These are phyloP conservation scores for Rousettus leschenaultii DNA, from an alignment of 2,113 vertebrate genomes.

Conservation along the genomic window DNA sequence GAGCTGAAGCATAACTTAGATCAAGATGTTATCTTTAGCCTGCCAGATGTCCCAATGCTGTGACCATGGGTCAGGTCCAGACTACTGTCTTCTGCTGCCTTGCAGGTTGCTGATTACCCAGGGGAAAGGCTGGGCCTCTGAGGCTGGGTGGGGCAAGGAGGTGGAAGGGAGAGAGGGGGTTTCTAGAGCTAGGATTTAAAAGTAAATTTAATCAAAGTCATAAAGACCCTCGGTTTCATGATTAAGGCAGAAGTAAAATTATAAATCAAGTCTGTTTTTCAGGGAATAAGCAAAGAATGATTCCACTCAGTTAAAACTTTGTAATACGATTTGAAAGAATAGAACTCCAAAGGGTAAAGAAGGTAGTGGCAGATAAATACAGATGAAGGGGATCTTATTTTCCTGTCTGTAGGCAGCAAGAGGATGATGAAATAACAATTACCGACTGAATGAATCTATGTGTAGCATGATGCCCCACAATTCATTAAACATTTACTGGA, in stretches of 20 bases:
- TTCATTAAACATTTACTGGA: not conserved
- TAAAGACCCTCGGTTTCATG: too few relatives aligned
- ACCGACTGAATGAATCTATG: not conserved
- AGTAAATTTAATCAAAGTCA: too few relatives aligned
- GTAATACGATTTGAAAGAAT: not conserved
- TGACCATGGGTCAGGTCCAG: too few relatives aligned
- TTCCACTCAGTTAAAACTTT: not conserved
- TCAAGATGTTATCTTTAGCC: too few relatives aligned
- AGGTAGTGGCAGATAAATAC: not conserved
- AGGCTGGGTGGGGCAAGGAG: too few relatives aligned
- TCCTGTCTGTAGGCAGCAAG: not conserved
- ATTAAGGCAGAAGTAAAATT: conserved; percentile 14
- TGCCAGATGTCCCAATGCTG: too few relatives aligned
- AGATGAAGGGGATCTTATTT: not conserved
- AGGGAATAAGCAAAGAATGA: not conserved
- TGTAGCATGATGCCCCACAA: not conserved
- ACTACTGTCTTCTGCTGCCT: too few relatives aligned
- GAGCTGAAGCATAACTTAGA: too few relatives aligned
- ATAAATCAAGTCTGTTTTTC: not conserved
- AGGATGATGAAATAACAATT: not conserved
- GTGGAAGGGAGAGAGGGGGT: too few relatives aligned
- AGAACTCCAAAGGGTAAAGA: not conserved
- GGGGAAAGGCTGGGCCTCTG: too few relatives aligned
- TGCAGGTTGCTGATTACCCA: too few relatives aligned
- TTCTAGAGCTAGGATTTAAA: too few relatives aligned